Evolutionary conservation across 2,888 invertebrate genomes (phyloP).

Genomic region (Sarcophaga subvicina): DNA sequence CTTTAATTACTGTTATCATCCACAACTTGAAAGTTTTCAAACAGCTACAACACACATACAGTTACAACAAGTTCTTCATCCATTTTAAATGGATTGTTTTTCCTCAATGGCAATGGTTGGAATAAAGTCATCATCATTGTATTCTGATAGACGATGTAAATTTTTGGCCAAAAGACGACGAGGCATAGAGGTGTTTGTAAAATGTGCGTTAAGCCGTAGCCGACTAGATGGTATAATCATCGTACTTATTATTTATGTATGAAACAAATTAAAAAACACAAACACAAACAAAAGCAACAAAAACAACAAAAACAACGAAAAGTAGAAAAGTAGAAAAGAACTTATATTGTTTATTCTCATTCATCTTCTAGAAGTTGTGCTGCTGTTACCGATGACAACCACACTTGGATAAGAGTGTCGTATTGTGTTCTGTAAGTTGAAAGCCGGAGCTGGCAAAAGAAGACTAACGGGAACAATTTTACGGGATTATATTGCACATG

Average conservation of each 20-base stretch:
- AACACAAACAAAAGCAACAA: neutral
- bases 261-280: conserved; percentile 45
- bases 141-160: conserved; percentile 36
- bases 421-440: neutral
- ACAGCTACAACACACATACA: conserved; percentile 36
- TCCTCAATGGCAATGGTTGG: neutral
- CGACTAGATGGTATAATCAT: conserved; percentile 16
- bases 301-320: neutral
- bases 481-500: conserved; percentile 65
- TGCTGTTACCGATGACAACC: conserved; percentile 42
- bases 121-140: conserved; percentile 45
- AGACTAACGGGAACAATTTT: conserved; percentile 45
- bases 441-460: neutral
- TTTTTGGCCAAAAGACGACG: neutral
- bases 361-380: conserved; percentile 44
- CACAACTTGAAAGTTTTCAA: neutral
- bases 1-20: neutral
- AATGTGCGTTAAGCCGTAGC: neutral
- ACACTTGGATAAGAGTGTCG: neutral
- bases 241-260: conserved; percentile 23
- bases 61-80: conserved; percentile 33
- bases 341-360: conserved; percentile 54
- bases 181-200: neutral
- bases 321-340: conserved; percentile 21
- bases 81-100: conserved; percentile 52